Conservation (phyloP, 2,888 invertebrate genomes). For the Euphydryas editha region DNA sequence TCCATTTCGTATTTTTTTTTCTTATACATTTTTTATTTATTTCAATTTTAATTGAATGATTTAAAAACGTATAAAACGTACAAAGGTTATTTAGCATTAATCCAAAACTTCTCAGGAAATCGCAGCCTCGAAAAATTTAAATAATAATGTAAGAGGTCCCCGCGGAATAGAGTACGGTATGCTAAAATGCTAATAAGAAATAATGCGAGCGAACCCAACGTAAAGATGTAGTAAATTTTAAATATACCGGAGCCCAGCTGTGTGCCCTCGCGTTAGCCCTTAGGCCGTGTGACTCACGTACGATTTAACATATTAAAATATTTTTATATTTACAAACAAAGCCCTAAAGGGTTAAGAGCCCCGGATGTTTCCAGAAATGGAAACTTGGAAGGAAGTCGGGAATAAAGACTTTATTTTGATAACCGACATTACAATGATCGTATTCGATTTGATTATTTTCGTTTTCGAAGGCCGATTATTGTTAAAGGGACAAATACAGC, state of each 20-base stretch:
- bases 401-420: slow-evolving; percentile 49
- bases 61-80: too few species aligned
- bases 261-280: slow-evolving; percentile 46
- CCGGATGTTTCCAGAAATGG: slow-evolving; percentile 71
- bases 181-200: slow-evolving; percentile 10
- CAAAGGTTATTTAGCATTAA: background rate
- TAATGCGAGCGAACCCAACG: slow-evolving; percentile 12
- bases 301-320: slow-evolving; percentile 66
- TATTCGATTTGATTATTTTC: slow-evolving; percentile 18
- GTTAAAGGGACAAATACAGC: slow-evolving; percentile 18
- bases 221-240: slow-evolving; percentile 22
- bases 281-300: slow-evolving; percentile 55
- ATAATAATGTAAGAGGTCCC: background rate
- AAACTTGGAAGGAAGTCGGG: slow-evolving; percentile 62
- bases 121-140: background rate
- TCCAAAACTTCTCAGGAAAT: slow-evolving; percentile 3
- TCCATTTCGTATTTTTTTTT: too few species aligned
- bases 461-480: slow-evolving; percentile 15
- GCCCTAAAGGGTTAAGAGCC: slow-evolving; percentile 65
- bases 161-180: background rate
- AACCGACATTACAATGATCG: slow-evolving; percentile 31
- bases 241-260: slow-evolving; percentile 39
- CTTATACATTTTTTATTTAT: too few species aligned
- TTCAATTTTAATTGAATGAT: too few species aligned
- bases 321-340: slow-evolving; percentile 77